Base-by-base conservation (phyloP, 2,888 invertebrate species). In the Stenolophus ochropezus region DNA sequence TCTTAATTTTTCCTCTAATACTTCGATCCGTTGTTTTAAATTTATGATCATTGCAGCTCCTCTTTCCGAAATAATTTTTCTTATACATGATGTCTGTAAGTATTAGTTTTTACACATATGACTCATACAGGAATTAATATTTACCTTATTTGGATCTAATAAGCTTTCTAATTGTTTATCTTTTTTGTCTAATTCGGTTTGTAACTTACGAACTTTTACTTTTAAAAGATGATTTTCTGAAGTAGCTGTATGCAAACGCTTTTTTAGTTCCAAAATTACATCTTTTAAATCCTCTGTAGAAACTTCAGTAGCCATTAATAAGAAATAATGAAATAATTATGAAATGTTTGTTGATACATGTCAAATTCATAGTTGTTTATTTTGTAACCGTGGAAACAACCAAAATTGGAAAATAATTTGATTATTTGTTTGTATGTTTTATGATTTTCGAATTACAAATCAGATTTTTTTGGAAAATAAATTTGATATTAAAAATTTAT, bases 141-240 rank as follows among this genome's bases (percentile, higher is more conserved):
- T 11, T 83, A 85, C 85, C 83, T 84, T 83, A 58, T 71, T 82
- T 18, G 86, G 86, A 83, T 85, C 85, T 78, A 85, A 82, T 73
- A 87, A 83, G 82, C 83, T 84, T 73, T 87, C 86, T 42, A 87
- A 85, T 71, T 86, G 85, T 81, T 84, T 85, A 33, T 87, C 85
- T 83, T 85, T 86, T 69, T 86, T 86, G 16, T 83, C 83, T 71
- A 87, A 75, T 82, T 87, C 86, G 76, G 84, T 85, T 81, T 86
- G 84, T 47, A 87, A 76, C 82, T 86, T 85, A 5, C 86, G 85
- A 82, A 86, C 83, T 84, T 86, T 86, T 14, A 87, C 86, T 84
- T 87, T 87, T 8, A 87, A 82, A 71, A 86, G 77, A 73, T 86
- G 85, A 85, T 87, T 87, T 56, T 87, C 87, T 25, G 85, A 84